Base-by-base conservation (phyloP, 2,113 vertebrate species). In the Lontra canadensis region DNA sequence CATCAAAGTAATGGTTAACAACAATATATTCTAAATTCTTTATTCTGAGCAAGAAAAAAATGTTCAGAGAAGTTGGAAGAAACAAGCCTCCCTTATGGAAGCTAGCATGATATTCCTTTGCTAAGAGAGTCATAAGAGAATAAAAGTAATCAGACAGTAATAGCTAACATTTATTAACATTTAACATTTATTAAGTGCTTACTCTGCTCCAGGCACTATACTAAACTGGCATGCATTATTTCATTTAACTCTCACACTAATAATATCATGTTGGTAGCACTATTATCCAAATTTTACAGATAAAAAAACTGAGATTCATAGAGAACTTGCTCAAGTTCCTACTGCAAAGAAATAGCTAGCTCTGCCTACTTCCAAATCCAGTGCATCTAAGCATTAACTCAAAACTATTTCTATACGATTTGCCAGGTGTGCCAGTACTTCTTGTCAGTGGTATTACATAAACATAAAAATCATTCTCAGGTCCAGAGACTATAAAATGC, bases 151-250 rank as follows among this genome's bases (percentile, higher is more conserved):
- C 31, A 39, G 47, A 67, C 42, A 85, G 42, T 36, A 91, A 69
- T 11, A 65, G 61, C 20, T 80, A 79, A 55, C 69, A 65, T 67
- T 92, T 94, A 76, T 63, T 57, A 95, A 95, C 17, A 65, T 61
- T 57, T 57, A 95, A 95, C 52, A 65, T 67, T 92, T 92, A 76
- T 63, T 57, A 93, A 95, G 47, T 61, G 34, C n/a, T 81, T 95
- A 85, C 85, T 81, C 36, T 63, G 3, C 59, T 76, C 15, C 61
- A 73, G 69, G 49, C 23, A 73, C 23, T 83, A 21, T 26, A 65
- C 57, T 65, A 90, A 85, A 52, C 21, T 39, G 44, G 42, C 15
- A 57, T 26, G 11, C 1, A 71, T 61, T 82, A 79, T 67, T 83
- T 93, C 59, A 83, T 49, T 87, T 87, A 90, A 49, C 52, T 11